phyloP scores from a whole-genome alignment of 2,797 vertebrate species.

The Alauda arvensis region DNA sequence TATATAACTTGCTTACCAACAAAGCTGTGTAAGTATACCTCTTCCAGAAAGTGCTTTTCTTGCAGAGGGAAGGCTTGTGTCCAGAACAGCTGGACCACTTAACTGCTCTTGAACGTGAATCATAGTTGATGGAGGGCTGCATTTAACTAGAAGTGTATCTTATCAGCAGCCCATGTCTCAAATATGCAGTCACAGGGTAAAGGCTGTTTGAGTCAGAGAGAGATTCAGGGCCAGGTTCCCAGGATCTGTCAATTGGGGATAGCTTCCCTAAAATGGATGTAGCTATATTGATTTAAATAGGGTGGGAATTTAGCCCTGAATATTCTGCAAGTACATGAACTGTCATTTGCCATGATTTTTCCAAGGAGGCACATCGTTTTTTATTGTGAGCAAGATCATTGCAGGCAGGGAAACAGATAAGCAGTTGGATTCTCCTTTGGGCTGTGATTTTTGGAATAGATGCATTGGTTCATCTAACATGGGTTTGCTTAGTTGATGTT shows the following conservation, averaged over 20 bases:
- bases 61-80: not conserved
- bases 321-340: not conserved
- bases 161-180: conserved; percentile 21
- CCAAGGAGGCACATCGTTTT: not conserved
- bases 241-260: not conserved
- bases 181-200: not conserved
- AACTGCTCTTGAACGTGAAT: conserved; percentile 3
- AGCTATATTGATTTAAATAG: conserved; percentile 7
- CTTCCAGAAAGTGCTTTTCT: conserved; percentile 8
- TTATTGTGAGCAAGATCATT: not conserved
- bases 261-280: conserved; percentile 28
- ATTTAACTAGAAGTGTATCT: not conserved
- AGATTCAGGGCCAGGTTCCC: not conserved
- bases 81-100: conserved; percentile 23
- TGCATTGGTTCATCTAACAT: not conserved
- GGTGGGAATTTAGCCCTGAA: not conserved
- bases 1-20: not conserved
- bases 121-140: not conserved
- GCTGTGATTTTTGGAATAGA: not conserved
- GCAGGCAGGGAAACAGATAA: not conserved
- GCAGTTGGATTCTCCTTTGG: not conserved
- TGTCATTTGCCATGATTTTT: not conserved
- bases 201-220: not conserved
- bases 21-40: not conserved
- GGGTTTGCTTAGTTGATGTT: not conserved